Evolutionary conservation across 2,113 vertebrate genomes (phyloP).

Genomic region (Colinus virginianus): DNA sequence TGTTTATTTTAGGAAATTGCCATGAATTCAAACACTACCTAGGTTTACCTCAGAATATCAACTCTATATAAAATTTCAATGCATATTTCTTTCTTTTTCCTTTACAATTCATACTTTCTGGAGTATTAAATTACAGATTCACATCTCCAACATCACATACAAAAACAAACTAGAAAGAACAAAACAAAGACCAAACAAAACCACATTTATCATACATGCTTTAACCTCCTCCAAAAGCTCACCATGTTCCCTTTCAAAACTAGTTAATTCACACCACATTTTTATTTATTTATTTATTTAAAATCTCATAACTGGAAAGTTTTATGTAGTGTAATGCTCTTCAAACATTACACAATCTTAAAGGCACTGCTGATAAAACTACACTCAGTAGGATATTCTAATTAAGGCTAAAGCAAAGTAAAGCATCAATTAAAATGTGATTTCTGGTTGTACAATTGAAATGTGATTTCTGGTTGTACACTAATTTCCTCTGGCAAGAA

Average conservation of each 20-base stretch:
- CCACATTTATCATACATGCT: not conserved
- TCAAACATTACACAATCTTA: slow-evolving; percentile 46
- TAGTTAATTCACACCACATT: slow-evolving; percentile 39
- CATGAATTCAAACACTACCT: slow-evolving; percentile 62
- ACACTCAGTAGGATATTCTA: slow-evolving; percentile 4
- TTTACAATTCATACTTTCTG: not conserved
- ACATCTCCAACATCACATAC: not conserved
- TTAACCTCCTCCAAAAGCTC: not conserved
- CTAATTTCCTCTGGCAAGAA: slow-evolving; percentile 4
- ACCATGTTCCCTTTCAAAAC: not conserved
- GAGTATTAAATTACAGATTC: not conserved
- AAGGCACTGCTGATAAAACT: slow-evolving; percentile 39
- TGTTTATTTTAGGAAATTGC: slow-evolving; percentile 71
- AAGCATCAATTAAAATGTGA: slow-evolving; percentile 1
- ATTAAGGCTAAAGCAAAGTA: slow-evolving; percentile 30
- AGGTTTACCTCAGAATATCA: slow-evolving; percentile 39
- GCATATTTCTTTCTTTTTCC: slow-evolving; percentile 21
- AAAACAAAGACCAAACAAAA: not conserved
- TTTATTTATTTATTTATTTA: not conserved
- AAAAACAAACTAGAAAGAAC: not conserved
- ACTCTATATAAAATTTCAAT: slow-evolving; percentile 37
- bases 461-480: not conserved
- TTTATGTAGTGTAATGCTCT: not conserved
- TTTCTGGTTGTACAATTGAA: slow-evolving; percentile 26
- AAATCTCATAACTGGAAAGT: slow-evolving; percentile 1